phyloP scores from a whole-genome alignment of 1,140 invertebrate species.

The Zaprionus taronus region DNA sequence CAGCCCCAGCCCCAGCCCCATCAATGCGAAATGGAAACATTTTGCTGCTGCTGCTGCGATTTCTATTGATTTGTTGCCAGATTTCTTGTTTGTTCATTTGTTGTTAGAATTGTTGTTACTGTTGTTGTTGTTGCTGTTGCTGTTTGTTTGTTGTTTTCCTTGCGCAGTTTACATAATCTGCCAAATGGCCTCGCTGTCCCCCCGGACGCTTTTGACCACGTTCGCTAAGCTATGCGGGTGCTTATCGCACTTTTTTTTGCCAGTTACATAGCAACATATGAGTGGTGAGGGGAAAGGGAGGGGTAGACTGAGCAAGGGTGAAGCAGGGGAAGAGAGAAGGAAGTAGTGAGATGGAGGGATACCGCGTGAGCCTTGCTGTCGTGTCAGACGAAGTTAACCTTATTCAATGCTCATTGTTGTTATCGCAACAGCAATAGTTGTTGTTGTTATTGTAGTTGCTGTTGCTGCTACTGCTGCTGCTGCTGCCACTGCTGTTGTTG shows the following conservation, averaged over 20 bases:
- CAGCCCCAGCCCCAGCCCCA: constrained; percentile 21
- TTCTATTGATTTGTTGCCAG: constrained; percentile 79
- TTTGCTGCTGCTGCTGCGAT: constrained; percentile 30
- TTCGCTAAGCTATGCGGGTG: constrained; percentile 64
- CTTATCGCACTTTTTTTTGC: constrained; percentile 47
- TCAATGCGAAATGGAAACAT: constrained; percentile 44
- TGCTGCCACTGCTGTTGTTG: constrained; percentile 28
- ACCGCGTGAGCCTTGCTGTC: constrained; percentile 8
- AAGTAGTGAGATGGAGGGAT: neutral
- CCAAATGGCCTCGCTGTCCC: constrained; percentile 64
- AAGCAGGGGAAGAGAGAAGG: neutral
- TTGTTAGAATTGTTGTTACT: neutral
- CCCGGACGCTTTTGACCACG: constrained; percentile 6
- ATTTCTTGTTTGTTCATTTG: constrained; percentile 35
- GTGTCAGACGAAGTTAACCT: constrained; percentile 61
- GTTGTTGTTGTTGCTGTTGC: neutral
- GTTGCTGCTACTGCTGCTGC: constrained; percentile 7
- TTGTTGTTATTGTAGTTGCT: constrained; percentile 18
- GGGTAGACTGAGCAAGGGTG: neutral
- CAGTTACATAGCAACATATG: constrained; percentile 7
- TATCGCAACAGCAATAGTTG: constrained; percentile 44
- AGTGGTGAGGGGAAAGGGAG: neutral
- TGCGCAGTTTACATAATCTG: constrained; percentile 73
- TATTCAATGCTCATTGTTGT: constrained; percentile 69
- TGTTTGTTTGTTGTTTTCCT: constrained; percentile 78